Evolutionary conservation across 2,888 invertebrate species (phyloP).

Genomic region (Cotesia congregata): DNA sequence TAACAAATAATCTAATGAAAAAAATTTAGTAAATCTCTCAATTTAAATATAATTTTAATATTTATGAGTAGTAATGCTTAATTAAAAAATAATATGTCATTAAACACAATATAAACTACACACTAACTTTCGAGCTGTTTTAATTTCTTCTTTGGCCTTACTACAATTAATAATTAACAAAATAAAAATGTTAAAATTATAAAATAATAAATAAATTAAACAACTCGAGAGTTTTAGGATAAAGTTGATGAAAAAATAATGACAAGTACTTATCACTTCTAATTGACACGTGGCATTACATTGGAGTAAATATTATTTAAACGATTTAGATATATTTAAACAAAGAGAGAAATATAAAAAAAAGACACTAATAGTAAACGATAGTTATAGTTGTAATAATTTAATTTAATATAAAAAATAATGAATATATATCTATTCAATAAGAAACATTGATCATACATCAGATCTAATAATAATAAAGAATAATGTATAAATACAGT

Average conservation of each 20-base stretch:
- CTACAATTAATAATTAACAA: neutral
- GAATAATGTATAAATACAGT: neutral
- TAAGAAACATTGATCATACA: slow-evolving; percentile 17
- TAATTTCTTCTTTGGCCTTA: slow-evolving; percentile 37
- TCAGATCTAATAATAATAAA: slow-evolving; percentile 4
- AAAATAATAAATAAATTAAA: slow-evolving; percentile 6
- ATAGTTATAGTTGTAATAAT: neutral
- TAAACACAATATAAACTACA: slow-evolving; percentile 1
- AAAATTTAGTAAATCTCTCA: neutral
- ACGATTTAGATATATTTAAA: neutral
- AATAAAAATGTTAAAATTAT: neutral
- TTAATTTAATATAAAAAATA: neutral
- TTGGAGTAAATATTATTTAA: slow-evolving; percentile 10
- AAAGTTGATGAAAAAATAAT: slow-evolving; percentile 7
- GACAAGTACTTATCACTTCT: slow-evolving; percentile 26
- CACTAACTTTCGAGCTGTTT: slow-evolving; percentile 1
- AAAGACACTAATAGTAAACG: neutral
- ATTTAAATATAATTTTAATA: neutral
- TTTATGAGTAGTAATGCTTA: neutral
- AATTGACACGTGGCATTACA: slow-evolving; percentile 29
- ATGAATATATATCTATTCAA: neutral
- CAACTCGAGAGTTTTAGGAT: neutral
- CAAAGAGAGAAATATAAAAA: neutral
- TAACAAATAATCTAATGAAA: neutral
- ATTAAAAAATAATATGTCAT: neutral